Percentiles rank a stretch among this genome's conserved stretches.
These are phyloP conservation scores for Sebastes oblongus DNA, from an alignment of 2,797 vertebrate species.

Conservation along the genomic window DNA sequence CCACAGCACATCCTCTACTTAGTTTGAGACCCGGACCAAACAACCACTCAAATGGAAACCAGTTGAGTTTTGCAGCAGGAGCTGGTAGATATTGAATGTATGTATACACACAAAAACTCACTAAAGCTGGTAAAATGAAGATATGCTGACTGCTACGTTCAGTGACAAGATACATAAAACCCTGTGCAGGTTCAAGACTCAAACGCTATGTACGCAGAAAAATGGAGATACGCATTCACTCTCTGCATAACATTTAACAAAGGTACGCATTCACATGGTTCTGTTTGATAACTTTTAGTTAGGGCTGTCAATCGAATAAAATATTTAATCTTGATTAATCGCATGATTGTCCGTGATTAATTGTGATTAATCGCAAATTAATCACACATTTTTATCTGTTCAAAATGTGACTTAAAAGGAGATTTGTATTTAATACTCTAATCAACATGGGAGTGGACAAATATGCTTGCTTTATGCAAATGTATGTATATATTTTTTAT, in stretches of 20 bases:
- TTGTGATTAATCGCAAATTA: too few species aligned
- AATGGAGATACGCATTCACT: background rate
- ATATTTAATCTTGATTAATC: too few species aligned
- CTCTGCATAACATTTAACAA: background rate
- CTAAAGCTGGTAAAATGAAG: background rate
- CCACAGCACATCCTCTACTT: constrained; percentile 19
- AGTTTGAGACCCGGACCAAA: constrained; percentile 17
- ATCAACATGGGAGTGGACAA: too few species aligned
- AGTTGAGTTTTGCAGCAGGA: background rate
- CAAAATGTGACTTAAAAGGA: too few species aligned
- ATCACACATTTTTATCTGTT: too few species aligned
- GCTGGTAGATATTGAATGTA: background rate
- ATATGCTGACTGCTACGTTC: background rate
- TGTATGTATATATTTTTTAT: too few species aligned
- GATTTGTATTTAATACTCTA: too few species aligned
- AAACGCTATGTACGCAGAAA: background rate
- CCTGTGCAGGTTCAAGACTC: background rate
- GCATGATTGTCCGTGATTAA: too few species aligned
- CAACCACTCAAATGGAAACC: background rate
- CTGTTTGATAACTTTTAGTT: background rate
- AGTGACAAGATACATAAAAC: background rate
- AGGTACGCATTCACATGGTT: background rate
- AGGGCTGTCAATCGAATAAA: too few species aligned
- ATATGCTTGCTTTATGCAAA: too few species aligned
- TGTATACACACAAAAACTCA: background rate